A percentile compares a stretch with the other conserved stretches of the same genome.
phyloP scores from a whole-genome alignment of 2,888 invertebrate species.

The Metellina segmentata region DNA sequence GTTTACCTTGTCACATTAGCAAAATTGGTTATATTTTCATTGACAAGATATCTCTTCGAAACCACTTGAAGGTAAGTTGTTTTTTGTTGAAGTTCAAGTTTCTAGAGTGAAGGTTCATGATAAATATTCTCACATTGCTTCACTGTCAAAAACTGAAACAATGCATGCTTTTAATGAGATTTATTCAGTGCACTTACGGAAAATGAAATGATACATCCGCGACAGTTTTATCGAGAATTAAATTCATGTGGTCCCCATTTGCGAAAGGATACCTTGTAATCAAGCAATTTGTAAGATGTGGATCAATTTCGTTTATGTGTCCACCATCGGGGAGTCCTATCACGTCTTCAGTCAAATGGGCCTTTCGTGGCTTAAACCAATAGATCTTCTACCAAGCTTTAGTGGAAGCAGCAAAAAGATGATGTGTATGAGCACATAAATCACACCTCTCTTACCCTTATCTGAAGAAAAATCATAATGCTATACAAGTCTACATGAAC shows the following conservation, averaged over 20 bases:
- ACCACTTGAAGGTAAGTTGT: no score
- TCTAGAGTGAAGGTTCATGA: no score
- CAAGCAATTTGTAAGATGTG: constrained; percentile 18
- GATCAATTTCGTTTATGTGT: neutral
- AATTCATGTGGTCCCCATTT: neutral
- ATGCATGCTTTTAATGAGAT: neutral
- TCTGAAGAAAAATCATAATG: neutral
- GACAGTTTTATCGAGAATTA: neutral
- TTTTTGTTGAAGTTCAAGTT: no score
- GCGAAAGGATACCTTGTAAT: neutral
- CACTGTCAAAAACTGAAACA: no score
- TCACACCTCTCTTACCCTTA: constrained; percentile 4
- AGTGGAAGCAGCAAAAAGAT: neutral
- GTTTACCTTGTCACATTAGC: no score
- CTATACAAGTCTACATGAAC: constrained; percentile 5
- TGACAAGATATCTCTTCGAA: no score
- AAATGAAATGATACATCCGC: neutral
- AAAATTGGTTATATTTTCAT: no score
- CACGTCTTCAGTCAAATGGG: neutral
- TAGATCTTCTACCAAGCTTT: neutral
- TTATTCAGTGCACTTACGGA: neutral
- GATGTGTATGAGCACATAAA: constrained; percentile 4
- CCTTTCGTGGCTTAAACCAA: neutral
- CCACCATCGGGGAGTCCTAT: neutral
- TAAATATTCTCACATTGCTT: no score